Conservation (phyloP, 2,888 invertebrate genomes). For the Colostygia pectinataria region DNA sequence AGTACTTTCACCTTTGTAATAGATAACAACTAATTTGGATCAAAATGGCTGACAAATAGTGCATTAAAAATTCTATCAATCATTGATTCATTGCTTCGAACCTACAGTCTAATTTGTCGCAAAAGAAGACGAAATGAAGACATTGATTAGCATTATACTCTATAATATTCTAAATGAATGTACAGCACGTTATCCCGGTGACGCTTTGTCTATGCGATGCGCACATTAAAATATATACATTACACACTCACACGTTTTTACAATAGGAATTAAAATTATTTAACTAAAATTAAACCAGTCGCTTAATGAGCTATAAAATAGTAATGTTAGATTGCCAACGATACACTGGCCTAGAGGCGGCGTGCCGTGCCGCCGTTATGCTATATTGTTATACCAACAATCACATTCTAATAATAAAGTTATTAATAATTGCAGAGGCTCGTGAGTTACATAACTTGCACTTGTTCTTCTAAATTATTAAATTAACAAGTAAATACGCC, state of each 20-base stretch:
- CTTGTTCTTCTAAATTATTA: conserved; percentile 68
- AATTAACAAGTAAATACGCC: conserved; percentile 65
- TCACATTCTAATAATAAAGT: conserved; percentile 56
- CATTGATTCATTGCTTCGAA: conserved; percentile 62
- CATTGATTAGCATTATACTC: conserved; percentile 48
- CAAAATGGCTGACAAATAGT: conserved; percentile 78
- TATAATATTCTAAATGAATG: conserved; percentile 40
- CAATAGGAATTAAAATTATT: conserved; percentile 76
- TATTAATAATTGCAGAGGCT: conserved; percentile 65
- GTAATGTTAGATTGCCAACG: conserved; percentile 73
- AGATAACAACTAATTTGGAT: conserved; percentile 75
- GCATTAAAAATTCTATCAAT: conserved; percentile 64
- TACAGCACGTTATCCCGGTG: conserved; percentile 60
- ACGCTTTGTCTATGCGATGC: conserved; percentile 61
- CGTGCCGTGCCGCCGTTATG: conserved; percentile 41
- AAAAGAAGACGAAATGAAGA: conserved; percentile 71
- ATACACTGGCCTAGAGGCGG: conserved; percentile 75
- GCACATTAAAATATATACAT: conserved; percentile 73
- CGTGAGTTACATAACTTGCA: conserved; percentile 61
- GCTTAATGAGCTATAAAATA: conserved; percentile 79
- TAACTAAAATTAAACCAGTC: conserved; percentile 80
- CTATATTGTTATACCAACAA: conserved; percentile 58
- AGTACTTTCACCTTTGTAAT: conserved; percentile 76
- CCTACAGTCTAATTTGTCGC: conserved; percentile 66
- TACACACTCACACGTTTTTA: conserved; percentile 80